These are phyloP conservation scores for Acanthurus lineatus DNA, from an alignment of 2,797 vertebrate genomes.

Conservation along the genomic window DNA sequence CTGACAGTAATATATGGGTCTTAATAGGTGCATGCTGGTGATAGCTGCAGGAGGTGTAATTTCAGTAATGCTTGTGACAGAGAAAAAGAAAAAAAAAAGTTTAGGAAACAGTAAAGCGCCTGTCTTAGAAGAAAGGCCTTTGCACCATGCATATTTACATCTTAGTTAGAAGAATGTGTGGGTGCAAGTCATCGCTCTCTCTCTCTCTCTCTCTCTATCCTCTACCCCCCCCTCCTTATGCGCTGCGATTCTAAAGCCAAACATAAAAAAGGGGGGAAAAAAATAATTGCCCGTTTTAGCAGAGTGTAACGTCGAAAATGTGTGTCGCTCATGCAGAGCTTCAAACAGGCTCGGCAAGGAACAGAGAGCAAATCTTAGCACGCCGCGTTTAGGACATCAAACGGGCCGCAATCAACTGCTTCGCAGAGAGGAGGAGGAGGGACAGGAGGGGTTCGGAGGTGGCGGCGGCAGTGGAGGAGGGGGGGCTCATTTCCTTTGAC, in stretches of 20 bases:
- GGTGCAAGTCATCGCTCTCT: conserved; percentile 75
- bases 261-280: conserved; percentile 73
- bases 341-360: conserved; percentile 82
- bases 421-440: conserved; percentile 63
- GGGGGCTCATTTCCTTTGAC: conserved; percentile 79
- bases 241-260: conserved; percentile 72
- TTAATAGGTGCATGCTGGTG: conserved; percentile 83
- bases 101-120: conserved; percentile 77
- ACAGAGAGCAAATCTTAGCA: conserved; percentile 87
- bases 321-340: conserved; percentile 84
- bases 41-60: conserved; percentile 82
- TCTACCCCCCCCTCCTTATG: conserved; percentile 68
- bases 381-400: conserved; percentile 88
- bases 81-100: conserved; percentile 69
- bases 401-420: conserved; percentile 85
- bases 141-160: conserved; percentile 81
- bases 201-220: conserved; percentile 57
- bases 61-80: conserved; percentile 79
- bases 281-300: conserved; percentile 87
- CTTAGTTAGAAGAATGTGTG: conserved; percentile 80
- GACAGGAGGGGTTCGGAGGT: conserved; percentile 62
- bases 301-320: conserved; percentile 84
- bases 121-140: conserved; percentile 79
- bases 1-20: conserved; percentile 83
- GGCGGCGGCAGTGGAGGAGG: conserved; percentile 50